These are phyloP conservation scores for Campoplex capitator DNA, from an alignment of 2,888 invertebrate species.

Conservation along the genomic window DNA sequence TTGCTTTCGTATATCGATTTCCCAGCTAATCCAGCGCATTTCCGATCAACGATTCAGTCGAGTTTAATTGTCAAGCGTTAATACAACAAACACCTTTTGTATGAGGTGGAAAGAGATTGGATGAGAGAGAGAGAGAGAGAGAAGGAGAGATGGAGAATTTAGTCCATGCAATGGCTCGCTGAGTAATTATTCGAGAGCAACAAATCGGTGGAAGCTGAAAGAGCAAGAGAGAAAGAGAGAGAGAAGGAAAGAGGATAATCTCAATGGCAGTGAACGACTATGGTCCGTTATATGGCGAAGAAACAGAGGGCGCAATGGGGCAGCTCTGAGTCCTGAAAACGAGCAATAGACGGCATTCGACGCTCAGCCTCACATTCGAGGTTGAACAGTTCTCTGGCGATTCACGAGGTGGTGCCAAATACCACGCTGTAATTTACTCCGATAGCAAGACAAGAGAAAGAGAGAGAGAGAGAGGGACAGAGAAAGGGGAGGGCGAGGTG, in stretches of 20 bases:
- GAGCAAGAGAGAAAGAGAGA: neutral
- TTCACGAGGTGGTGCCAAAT: constrained; percentile 74
- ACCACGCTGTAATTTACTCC: constrained; percentile 73
- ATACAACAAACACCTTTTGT: constrained; percentile 31
- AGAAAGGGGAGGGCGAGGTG: constrained; percentile 26
- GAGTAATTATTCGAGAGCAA: constrained; percentile 59
- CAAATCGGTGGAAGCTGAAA: neutral
- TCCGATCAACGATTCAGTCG: constrained; percentile 40
- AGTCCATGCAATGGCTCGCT: constrained; percentile 27
- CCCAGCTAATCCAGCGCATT: constrained; percentile 33
- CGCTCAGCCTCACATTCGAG: constrained; percentile 16
- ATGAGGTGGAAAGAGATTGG: neutral
- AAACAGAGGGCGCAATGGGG: neutral
- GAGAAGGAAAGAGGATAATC: constrained; percentile 42
- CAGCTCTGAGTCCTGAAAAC: constrained; percentile 25
- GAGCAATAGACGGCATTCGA: constrained; percentile 45
- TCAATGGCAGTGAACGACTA: constrained; percentile 63
- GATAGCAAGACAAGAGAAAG: constrained; percentile 41
- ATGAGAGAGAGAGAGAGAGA: neutral
- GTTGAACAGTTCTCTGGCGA: constrained; percentile 68
- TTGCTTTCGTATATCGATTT: constrained; percentile 18
- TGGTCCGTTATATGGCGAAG: constrained; percentile 30
- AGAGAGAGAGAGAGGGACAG: constrained; percentile 43
- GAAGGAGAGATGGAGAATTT: neutral
- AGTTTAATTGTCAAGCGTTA: constrained; percentile 51